These are phyloP conservation scores for Hozukius guyotensis DNA, from an alignment of 2,797 vertebrate species.

Conservation along the genomic window DNA sequence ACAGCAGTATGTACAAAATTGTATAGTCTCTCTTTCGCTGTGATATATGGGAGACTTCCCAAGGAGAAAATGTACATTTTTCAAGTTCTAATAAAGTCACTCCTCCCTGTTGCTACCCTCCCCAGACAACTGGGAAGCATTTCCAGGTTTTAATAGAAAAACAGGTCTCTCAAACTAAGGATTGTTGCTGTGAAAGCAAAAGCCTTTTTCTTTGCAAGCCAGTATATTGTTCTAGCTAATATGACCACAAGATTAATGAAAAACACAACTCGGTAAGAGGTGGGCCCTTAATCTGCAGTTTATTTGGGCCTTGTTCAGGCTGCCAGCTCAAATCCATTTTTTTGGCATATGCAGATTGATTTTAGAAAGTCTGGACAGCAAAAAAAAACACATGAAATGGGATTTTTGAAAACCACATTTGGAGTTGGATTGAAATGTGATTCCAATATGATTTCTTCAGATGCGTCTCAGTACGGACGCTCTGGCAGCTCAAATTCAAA, in stretches of 20 bases:
- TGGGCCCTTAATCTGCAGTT: neutral
- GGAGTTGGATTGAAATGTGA: neutral
- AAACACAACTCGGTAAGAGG: neutral
- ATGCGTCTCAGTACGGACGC: neutral
- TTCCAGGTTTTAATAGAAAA: neutral
- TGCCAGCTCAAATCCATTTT: too few relatives aligned
- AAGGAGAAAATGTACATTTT: constrained; percentile 10
- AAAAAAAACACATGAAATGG: too few relatives aligned
- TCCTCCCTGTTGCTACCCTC: constrained; percentile 9
- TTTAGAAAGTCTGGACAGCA: too few relatives aligned
- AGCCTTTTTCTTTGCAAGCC: neutral
- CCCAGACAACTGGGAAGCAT: constrained; percentile 3
- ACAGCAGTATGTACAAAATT: constrained; percentile 24
- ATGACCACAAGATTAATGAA: neutral
- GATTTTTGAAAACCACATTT: neutral
- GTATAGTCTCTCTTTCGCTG: neutral
- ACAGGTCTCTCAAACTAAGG: neutral
- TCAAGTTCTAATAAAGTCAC: constrained; percentile 39
- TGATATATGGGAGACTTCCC: constrained; percentile 4
- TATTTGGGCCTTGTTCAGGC: neutral
- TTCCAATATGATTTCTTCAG: neutral
- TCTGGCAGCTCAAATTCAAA: neutral
- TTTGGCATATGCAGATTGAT: too few relatives aligned
- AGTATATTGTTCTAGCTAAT: neutral
- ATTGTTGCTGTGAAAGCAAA: neutral